phyloP scores from a whole-genome alignment of 2,113 vertebrate species.

The Ginglymostoma cirratum region DNA sequence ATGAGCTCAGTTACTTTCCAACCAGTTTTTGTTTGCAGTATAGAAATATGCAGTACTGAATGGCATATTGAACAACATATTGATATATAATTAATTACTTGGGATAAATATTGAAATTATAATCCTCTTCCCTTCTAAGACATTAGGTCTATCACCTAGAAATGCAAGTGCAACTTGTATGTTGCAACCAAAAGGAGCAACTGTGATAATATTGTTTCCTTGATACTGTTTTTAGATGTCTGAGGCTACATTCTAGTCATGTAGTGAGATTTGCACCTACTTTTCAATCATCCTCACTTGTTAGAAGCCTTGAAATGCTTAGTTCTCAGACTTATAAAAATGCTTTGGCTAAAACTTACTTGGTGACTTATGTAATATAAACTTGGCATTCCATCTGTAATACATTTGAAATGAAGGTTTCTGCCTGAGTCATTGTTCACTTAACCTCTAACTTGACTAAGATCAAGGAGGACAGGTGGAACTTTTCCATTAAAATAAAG shows the following conservation, averaged over 20 bases:
- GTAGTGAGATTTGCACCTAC: background rate
- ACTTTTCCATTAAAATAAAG: background rate
- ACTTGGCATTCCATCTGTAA: background rate
- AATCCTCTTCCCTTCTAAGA: background rate
- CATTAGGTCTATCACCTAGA: background rate
- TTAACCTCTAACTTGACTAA: background rate
- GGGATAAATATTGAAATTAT: background rate
- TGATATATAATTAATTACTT: background rate
- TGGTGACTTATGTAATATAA: background rate
- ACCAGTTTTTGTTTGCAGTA: background rate
- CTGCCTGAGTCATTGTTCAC: background rate
- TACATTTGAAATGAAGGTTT: background rate
- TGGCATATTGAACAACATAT: background rate
- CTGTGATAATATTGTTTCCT: background rate
- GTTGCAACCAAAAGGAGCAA: background rate
- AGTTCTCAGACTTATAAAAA: background rate
- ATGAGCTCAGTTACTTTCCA: background rate
- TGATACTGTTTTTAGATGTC: background rate
- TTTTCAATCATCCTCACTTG: background rate
- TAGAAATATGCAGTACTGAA: background rate
- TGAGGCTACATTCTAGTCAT: background rate
- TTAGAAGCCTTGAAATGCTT: background rate
- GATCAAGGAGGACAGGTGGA: background rate
- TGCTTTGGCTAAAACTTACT: background rate
- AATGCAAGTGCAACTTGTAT: background rate